Evolutionary conservation across 2,113 vertebrate genomes (phyloP).

Genomic region (Bufo gargarizans): DNA sequence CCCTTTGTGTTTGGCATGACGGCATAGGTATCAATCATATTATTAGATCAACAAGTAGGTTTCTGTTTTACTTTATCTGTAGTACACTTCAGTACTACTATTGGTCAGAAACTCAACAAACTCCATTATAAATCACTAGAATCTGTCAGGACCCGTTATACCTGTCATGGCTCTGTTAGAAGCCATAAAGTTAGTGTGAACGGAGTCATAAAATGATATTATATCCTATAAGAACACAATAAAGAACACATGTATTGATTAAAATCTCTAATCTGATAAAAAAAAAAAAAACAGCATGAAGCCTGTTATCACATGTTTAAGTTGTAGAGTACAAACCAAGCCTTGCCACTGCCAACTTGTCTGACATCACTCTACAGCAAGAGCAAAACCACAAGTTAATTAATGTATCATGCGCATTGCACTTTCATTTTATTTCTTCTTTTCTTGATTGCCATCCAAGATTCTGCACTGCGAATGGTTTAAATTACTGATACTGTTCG

Average conservation of each 20-base stretch:
- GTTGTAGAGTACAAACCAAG: neutral
- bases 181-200: neutral
- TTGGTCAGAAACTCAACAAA: too few relatives aligned
- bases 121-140: too few relatives aligned
- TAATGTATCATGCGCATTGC: slow-evolving; percentile 17
- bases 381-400: neutral
- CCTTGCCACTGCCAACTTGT: slow-evolving; percentile 5
- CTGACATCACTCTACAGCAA: slow-evolving; percentile 6
- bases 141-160: too few relatives aligned
- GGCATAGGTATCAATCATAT: too few relatives aligned
- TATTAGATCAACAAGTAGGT: too few relatives aligned
- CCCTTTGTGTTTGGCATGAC: too few relatives aligned
- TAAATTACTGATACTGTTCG: neutral
- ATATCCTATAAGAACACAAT: neutral
- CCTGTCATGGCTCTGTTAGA: too few relatives aligned
- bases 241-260: slow-evolving; percentile 2
- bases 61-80: too few relatives aligned
- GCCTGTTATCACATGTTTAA: slow-evolving; percentile 9
- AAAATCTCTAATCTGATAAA: neutral
- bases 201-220: neutral
- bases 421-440: slow-evolving; percentile 19
- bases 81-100: too few relatives aligned
- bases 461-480: slow-evolving; percentile 5
- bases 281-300: neutral
- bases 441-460: neutral